phyloP scores from a whole-genome alignment of 2,888 invertebrate genomes.

The Drosophila multiciliata region DNA sequence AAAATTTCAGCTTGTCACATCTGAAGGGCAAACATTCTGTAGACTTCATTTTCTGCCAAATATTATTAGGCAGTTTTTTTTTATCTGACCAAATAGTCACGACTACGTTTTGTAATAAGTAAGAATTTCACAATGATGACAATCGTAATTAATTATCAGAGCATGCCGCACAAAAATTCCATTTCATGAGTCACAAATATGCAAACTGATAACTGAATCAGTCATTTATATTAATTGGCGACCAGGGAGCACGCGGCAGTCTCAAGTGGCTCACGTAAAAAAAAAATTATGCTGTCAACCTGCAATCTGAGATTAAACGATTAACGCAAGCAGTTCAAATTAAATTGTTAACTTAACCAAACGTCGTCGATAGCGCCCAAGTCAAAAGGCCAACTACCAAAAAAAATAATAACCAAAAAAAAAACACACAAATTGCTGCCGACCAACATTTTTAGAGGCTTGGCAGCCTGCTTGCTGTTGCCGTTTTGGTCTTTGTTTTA shows the following conservation, averaged over 20 bases:
- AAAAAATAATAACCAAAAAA: neutral
- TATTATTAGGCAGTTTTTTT: neutral
- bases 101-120: neutral
- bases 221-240: constrained; percentile 50
- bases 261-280: constrained; percentile 42
- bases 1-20: constrained; percentile 8
- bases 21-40: neutral
- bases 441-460: constrained; percentile 12
- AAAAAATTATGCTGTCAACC: constrained; percentile 29
- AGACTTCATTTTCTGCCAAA: neutral
- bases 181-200: constrained; percentile 20
- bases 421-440: neutral
- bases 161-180: constrained; percentile 19
- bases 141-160: constrained; percentile 7
- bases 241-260: neutral
- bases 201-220: constrained; percentile 43
- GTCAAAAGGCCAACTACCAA: constrained; percentile 57
- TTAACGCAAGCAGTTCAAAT: constrained; percentile 39
- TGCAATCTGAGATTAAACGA: constrained; percentile 29
- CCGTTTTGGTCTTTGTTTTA: constrained; percentile 3
- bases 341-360: constrained; percentile 72
- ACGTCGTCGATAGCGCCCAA: constrained; percentile 42
- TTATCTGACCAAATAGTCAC: neutral
- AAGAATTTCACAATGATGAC: constrained; percentile 39
- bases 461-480: constrained; percentile 7